Base-by-base conservation (phyloP, 2,113 vertebrate genomes). In the Colaptes auratus region DNA sequence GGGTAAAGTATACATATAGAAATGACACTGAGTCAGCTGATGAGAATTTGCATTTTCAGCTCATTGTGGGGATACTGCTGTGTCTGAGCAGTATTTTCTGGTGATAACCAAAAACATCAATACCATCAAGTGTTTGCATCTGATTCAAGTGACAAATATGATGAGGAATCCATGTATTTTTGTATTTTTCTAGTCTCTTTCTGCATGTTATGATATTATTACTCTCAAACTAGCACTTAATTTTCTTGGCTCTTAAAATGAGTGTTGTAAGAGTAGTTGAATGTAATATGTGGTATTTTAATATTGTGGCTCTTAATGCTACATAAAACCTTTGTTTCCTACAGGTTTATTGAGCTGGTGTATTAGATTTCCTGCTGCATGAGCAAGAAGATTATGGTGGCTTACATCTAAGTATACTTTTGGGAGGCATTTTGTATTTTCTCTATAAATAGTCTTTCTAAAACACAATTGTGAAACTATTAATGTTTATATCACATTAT, bases 361-460 rank as follows among this genome's bases (percentile, higher is more conserved):
- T 98, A 98, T 99, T 99, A 98, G 98, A 98, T 98, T 99, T 99
- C 98, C 98, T 98, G 98, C 99, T 98, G 98, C 98, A 98, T 98
- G 98, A 99, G 98, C 99, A 99, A 97, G 99, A 99, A 99, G 98
- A 99, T 99, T 99, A 99, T 99, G 98, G 98, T 98, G 98, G 98
- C 99, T 99, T 99, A 99, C 98, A 84, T 98, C 96, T 98, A 99
- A 99, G 98, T 98, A 98, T 96, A 92, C 99, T 98, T 98, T 98
- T 97, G 99, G 98, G 99, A 99, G 95, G 93, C 97, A 98, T 98
- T 98, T 98, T 98, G 97, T 98, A 97, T 98, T 98, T 98, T 98
- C 97, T 97, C 97, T 98, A 98, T 98, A 98, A 98, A 98, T 97
- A 98, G 98, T 97, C 97, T 97, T 98, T 98, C 97, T 98, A 98